A percentile compares a stretch with the other conserved stretches of the same genome.
These are phyloP conservation scores for Propsilocerus akamusi DNA, from an alignment of 1,140 invertebrate species.

Conservation along the genomic window DNA sequence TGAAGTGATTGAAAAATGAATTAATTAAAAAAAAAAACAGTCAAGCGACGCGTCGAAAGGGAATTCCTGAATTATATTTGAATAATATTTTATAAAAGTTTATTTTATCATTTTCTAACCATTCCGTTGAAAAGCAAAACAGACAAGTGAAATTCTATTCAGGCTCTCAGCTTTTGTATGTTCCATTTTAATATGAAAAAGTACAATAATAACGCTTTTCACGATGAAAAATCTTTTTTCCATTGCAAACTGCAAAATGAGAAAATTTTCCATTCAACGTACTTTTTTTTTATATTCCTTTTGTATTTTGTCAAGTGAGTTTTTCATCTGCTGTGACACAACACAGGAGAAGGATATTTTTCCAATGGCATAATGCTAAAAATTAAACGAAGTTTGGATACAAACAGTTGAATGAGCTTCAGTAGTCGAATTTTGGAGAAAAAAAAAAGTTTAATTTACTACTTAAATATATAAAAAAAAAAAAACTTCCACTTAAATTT, in stretches of 20 bases:
- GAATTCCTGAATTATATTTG: neutral
- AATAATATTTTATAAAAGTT: neutral
- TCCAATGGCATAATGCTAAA: no score
- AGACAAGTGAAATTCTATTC: neutral
- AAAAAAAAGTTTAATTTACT: no score
- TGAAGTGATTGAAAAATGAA: slow-evolving; percentile 1
- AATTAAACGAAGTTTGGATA: no score
- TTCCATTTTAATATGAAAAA: neutral
- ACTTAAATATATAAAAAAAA: no score
- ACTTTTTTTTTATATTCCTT: neutral
- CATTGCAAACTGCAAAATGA: no score
- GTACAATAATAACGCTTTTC: no score
- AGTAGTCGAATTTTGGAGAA: no score
- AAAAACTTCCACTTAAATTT: no score
- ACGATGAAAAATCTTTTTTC: no score
- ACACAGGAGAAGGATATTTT: neutral
- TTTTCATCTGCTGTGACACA: neutral
- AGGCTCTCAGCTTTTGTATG: slow-evolving; percentile 1
- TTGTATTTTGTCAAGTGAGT: neutral
- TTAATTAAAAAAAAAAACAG: slow-evolving; percentile 3
- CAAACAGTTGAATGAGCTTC: no score
- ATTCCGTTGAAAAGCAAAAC: neutral
- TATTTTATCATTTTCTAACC: neutral
- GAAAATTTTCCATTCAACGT: neutral
- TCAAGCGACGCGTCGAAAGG: no score